These are phyloP conservation scores for Cynoglossus semilaevis DNA, from an alignment of 2,113 vertebrate genomes.

Conservation along the genomic window DNA sequence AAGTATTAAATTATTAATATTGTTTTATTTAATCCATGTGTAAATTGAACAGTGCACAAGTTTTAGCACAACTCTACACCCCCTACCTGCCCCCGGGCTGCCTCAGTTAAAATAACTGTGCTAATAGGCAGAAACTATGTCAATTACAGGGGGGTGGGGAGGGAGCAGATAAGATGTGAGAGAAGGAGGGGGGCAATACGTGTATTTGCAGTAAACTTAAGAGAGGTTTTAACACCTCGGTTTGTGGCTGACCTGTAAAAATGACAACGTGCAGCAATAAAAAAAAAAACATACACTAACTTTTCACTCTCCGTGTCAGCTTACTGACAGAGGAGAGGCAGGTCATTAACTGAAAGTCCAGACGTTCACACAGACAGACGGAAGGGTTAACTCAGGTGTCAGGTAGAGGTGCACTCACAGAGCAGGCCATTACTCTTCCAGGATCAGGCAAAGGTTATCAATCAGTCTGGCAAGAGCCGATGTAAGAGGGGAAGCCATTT, in stretches of 20 bases:
- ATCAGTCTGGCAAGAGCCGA: slow-evolving; percentile 57
- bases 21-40: no score
- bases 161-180: slow-evolving; percentile 23
- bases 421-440: slow-evolving; percentile 32
- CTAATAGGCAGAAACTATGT: slow-evolving; percentile 3
- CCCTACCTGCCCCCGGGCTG: no score
- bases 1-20: no score
- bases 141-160: slow-evolving; percentile 1
- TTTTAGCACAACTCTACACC: no score
- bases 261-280: slow-evolving; percentile 17
- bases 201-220: slow-evolving; percentile 27
- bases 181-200: slow-evolving; percentile 5
- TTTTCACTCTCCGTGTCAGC: slow-evolving; percentile 1
- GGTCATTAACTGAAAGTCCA: slow-evolving; percentile 24
- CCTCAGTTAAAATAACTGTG: no score
- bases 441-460: slow-evolving; percentile 49
- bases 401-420: slow-evolving; percentile 17
- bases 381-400: slow-evolving; percentile 28
- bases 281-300: slow-evolving; percentile 8
- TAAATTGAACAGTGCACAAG: no score
- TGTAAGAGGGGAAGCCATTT: slow-evolving; percentile 25
- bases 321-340: slow-evolving; percentile 24
- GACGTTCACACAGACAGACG: slow-evolving; percentile 20
- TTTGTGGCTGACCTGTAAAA: no score
- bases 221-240: slow-evolving; percentile 15